Evolutionary conservation across 1,140 invertebrate genomes (phyloP).

Genomic region (Asobara japonica): DNA sequence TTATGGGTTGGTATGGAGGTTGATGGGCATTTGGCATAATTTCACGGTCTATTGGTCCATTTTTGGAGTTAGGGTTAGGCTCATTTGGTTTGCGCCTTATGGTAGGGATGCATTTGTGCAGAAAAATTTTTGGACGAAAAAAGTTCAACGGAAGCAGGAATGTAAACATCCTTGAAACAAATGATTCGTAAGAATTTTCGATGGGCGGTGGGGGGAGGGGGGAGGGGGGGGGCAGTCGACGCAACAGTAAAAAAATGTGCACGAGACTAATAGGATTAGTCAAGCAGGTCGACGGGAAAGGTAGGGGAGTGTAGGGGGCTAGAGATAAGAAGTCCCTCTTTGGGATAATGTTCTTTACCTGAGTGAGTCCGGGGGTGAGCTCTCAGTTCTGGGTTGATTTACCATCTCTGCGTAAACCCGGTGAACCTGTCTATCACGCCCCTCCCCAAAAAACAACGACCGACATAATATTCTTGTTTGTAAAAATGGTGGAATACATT

Average conservation of each 20-base stretch:
- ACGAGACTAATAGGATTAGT: constrained; percentile 49
- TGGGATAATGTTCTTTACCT: constrained; percentile 20
- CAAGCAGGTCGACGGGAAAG: constrained; percentile 43
- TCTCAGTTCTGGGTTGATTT: constrained; percentile 43
- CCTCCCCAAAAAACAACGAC: constrained; percentile 32
- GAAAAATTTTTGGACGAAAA: neutral
- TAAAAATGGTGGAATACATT: constrained; percentile 23
- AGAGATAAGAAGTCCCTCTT: constrained; percentile 46
- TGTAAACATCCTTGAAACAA: constrained; percentile 18
- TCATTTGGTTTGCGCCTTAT: constrained; percentile 9
- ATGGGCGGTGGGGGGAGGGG: constrained; percentile 18
- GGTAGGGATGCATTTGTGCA: neutral
- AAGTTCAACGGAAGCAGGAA: neutral
- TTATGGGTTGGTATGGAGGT: constrained; percentile 8
- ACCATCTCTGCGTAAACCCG: constrained; percentile 47
- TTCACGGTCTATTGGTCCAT: constrained; percentile 43
- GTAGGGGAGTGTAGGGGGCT: neutral
- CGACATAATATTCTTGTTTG: constrained; percentile 35
- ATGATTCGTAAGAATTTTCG: constrained; percentile 17
- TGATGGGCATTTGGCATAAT: constrained; percentile 41
- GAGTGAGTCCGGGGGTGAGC: neutral
- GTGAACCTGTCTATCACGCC: constrained; percentile 47
- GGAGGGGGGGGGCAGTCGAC: constrained; percentile 20
- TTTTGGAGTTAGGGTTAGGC: constrained; percentile 24
- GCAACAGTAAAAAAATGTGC: neutral